Evolutionary conservation across 1,140 invertebrate species (phyloP), one percentile per base, ranked within the genome.

Genomic region (Ceratosolen solmsi): DNA sequence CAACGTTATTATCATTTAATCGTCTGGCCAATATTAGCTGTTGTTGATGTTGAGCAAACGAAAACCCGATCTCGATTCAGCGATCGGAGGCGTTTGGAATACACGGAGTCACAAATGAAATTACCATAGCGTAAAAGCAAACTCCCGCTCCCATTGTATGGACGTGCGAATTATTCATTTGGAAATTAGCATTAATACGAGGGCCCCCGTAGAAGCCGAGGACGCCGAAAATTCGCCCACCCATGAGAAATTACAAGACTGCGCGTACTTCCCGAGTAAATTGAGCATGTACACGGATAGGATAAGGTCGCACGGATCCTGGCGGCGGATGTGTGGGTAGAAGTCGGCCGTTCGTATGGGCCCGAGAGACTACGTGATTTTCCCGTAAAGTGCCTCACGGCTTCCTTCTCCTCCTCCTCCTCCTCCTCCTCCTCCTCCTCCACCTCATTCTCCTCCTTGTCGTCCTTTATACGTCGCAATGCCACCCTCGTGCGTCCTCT

Each of bases 331-430:
- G 58, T 17, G 73, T 58, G 30, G 73, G 73, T 33, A 76, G 11
- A 22, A 1, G 33, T 1, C 11, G 2, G 63, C 56, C 15, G 56
- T 8, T 1, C 1, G 11, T 20, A 13, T 20, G 30, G 30, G 41
- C 22, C 0, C 22, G 76, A 79, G 75, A 79, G 65, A 58, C 51
- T 71, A 54, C 65, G 51, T 36, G 78, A 80, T 72, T 80, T 80
- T 80, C 78, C 78, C 78, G 70, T 36, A 80, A 80, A 80, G 78
- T 13, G 5, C 5, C 41, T 22, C 68, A 41, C 68, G 22, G 41
- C 54, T 58, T 22, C n/a, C 15, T 56, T 22, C 4, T 33, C 46
- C 27, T 46, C 49, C 71, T 72, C 51, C 51, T 27, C 33, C 72
- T 56, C 72, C 30, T 25, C 20, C 51, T 5, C 51, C 51, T 5